These are phyloP conservation scores for Sialia sialis DNA, from an alignment of 2,113 vertebrate species.

Conservation along the genomic window DNA sequence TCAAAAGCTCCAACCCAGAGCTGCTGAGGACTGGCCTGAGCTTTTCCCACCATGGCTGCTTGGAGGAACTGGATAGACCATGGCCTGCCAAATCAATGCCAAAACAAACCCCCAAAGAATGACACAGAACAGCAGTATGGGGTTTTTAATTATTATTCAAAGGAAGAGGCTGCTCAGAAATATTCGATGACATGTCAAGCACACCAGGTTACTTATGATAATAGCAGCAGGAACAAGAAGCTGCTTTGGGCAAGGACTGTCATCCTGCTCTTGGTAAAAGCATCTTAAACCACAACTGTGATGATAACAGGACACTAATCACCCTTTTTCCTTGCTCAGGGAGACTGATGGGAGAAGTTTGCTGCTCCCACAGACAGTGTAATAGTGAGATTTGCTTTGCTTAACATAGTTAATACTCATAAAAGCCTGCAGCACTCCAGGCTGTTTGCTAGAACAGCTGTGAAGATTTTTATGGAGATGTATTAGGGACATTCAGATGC, in stretches of 20 bases:
- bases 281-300: neutral
- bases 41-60: neutral
- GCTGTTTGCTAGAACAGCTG: slow-evolving; percentile 20
- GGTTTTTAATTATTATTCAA: neutral
- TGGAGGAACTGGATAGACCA: neutral
- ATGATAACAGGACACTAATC: neutral
- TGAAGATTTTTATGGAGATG: slow-evolving; percentile 31
- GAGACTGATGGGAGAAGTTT: slow-evolving; percentile 9
- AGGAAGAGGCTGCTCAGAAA: neutral
- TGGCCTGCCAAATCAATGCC: neutral
- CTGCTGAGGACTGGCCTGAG: neutral
- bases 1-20: fast-evolving
- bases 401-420: slow-evolving; percentile 43
- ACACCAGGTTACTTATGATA: neutral
- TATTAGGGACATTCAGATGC: neutral
- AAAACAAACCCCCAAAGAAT: neutral
- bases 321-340: neutral
- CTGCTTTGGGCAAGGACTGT: slow-evolving; percentile 11
- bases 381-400: slow-evolving; percentile 32
- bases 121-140: neutral
- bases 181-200: neutral
- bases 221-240: neutral
- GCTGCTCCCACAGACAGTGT: slow-evolving; percentile 5
- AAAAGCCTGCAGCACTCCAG: neutral
- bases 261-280: neutral